Evolutionary conservation across 2,797 vertebrate species (phyloP), one percentile per base, ranked within the genome.

Genomic region (Lagocephalus sceleratus): DNA sequence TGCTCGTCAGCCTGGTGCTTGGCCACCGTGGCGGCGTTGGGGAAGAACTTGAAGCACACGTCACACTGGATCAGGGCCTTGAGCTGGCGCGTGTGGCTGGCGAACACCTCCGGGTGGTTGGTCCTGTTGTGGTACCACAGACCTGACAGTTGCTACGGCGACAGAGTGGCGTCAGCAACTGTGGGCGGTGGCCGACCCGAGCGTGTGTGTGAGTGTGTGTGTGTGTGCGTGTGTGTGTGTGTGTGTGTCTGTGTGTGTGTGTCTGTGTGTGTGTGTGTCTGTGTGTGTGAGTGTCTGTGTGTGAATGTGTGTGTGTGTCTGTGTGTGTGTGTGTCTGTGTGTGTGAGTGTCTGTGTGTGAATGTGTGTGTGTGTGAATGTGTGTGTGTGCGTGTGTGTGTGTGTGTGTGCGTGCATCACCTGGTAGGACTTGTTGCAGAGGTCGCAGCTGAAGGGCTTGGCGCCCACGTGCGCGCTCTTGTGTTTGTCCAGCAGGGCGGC

Each of bases 51-150:
- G 70, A 92, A 88, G 74, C 95, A 96, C 67, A 90, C 75, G 7
- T 89, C 88, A 62, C 93, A 96, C 81, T 89, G 90, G 15, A 93
- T 81, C 3, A 92, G 87, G 0, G 80, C 87, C 81, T 82, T 94
- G 60, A 92, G 88, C 48, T 89, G 90, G 10, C 85, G 79, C 40
- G 91, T 93, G 72, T 95, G 93, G 51, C 79, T 90, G 11, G 91
- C 90, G 68, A 92, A 94, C 43, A 92, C 81, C 2, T 94, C 93
- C 0, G 93, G 92, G 48, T 96, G 94, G 64, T 92, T 92, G 43
- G 92, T 96, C 64, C 92, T 88, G 78, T 94, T 97, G 51, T 96
- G 95, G 75, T 96, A 97, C 94, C 95, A 97, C 45, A 97, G 75
- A 8, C 94, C 94, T 4, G 94, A 97, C 38, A 95, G 79, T 84